Percentiles rank a stretch among this genome's conserved stretches.
Conservation (phyloP, 2,797 vertebrate species). For the Galago senegalensis region DNA sequence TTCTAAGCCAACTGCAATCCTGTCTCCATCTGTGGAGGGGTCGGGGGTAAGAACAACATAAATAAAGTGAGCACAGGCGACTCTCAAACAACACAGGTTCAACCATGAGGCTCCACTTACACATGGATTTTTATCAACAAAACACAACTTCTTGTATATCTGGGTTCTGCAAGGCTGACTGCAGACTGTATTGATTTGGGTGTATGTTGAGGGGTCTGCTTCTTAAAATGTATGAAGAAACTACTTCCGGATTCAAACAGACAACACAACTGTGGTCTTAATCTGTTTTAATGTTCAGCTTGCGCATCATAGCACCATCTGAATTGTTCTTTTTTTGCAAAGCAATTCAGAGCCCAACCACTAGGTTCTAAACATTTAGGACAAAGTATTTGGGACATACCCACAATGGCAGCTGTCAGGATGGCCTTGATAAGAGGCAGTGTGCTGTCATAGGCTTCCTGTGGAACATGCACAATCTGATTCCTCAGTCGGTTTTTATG, state of each 20-base stretch:
- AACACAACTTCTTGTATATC: not conserved
- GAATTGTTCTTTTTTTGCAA: not conserved
- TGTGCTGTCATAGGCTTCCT: slow-evolving; percentile 97
- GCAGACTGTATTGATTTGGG: not conserved
- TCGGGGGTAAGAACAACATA: not conserved
- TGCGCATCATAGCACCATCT: fast-evolving
- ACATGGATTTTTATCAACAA: not conserved
- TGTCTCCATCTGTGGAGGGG: slow-evolving; percentile 93
- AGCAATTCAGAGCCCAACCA: too few species aligned
- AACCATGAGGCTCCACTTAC: not conserved
- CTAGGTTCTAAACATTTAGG: not conserved
- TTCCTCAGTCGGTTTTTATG: slow-evolving; percentile 95
- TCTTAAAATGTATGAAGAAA: not conserved
- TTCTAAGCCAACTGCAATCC: slow-evolving; percentile 96
- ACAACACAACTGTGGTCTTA: fast-evolving
- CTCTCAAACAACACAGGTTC: not conserved
- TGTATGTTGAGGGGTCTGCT: not conserved
- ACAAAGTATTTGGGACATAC: slow-evolving; percentile 85
- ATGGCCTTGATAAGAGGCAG: slow-evolving; percentile 96
- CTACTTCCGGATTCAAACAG: fast-evolving
- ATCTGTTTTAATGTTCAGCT: too few species aligned
- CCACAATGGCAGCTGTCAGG: slow-evolving; percentile 94
- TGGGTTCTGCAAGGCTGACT: not conserved
- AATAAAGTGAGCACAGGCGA: not conserved
- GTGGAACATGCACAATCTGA: slow-evolving; percentile 93